Evolutionary conservation across 2,113 vertebrate species (phyloP), one percentile per base, ranked within the genome.

Genomic region (Lepidothrix coronata): DNA sequence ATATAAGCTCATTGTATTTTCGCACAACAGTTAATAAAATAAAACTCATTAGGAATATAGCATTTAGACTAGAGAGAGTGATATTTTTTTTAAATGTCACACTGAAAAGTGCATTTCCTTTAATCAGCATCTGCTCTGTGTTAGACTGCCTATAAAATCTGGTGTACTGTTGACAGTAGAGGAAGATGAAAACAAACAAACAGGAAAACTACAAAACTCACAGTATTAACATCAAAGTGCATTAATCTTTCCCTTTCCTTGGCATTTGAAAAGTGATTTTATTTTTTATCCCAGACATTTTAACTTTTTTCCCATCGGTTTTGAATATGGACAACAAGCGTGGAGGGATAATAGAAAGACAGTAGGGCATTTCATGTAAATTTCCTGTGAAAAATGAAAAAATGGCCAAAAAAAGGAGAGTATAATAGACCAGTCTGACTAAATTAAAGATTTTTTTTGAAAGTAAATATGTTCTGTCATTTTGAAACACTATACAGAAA

Each of bases 41-140:
- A 96, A 96, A 97, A 92, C 62, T 96, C 93, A 95, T 96, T 98
- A 97, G 85, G 88, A 96, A 94, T 95, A 93, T 21, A 95, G 71
- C 67, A 49, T 95, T 97, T 94, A 96, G 95, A 95, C 37, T 80
- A 75, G 62, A 97, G 68, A 68, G 87, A 92, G 92, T 62, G 88
- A 85, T 95, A 27, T 67, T 96, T 95, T 97, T 85, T 97, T 97
- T 62, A 85, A 96, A 97, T 97, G 96, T 96, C 94, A 95, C 94
- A 89, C 95, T 97, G 89, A 96, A 97, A 97, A 93, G 96, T 92
- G 78, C 96, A 93, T 97, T 97, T 97, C 83, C 95, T 97, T 97
- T 96, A 91, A 97, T 98, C 97, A 89, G 67, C 98, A 98, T 98
- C 97, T 98, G 97, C 92, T 97, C 91, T 85, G 74, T 88, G 85